Evolutionary conservation across 1,140 invertebrate genomes (phyloP).

Genomic region (Colletes gigas): DNA sequence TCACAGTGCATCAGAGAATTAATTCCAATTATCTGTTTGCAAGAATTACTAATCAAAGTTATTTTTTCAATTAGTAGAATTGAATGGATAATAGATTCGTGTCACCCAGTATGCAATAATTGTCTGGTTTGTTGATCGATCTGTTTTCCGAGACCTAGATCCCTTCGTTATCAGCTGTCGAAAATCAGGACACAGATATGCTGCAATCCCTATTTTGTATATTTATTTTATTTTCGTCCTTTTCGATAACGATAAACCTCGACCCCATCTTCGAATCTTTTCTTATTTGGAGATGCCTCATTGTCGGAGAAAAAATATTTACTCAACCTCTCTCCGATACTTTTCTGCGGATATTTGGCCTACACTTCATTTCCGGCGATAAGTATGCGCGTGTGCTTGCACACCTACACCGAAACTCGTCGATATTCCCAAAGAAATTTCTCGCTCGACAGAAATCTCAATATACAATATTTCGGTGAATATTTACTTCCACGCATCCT

Average conservation of each 20-base stretch:
- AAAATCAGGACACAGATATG: background rate
- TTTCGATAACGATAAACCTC: background rate
- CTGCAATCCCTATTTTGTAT: background rate
- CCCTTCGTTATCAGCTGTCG: no score
- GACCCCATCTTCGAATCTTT: background rate
- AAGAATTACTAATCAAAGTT: no score
- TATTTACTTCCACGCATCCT: background rate
- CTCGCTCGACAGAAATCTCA: background rate
- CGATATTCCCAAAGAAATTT: constrained; percentile 7
- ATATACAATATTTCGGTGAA: background rate
- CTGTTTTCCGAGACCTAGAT: no score
- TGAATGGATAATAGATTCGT: no score
- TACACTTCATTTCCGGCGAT: constrained; percentile 49
- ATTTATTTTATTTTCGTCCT: background rate
- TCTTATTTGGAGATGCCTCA: constrained; percentile 1
- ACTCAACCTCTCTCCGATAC: background rate
- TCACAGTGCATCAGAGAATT: no score
- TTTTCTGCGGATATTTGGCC: constrained; percentile 29
- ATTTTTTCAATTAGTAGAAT: no score
- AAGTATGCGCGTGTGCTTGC: background rate
- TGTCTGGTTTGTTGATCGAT: no score
- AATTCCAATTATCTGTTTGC: no score
- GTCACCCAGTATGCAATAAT: no score
- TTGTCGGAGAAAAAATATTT: constrained; percentile 42
- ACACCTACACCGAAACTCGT: background rate